Evolutionary conservation across 2,113 vertebrate species (phyloP), one percentile per base, ranked within the genome.

Genomic region (Sterrhoptilus dennistouni): DNA sequence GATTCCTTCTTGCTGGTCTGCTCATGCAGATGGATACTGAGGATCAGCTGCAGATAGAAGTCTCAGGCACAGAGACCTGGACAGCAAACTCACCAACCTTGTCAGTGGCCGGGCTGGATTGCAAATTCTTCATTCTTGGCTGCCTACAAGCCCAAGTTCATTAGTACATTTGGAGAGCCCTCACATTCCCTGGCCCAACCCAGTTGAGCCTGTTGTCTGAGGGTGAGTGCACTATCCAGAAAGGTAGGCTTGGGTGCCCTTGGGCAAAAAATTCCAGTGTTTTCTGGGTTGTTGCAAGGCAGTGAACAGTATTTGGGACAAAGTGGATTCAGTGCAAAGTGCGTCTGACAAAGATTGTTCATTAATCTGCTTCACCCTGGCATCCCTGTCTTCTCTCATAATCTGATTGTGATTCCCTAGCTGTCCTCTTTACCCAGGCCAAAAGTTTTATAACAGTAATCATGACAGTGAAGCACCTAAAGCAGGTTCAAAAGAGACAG

Each of bases 171-270:
- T 80, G 56, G 29, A 72, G 15, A 95, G 28, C 54, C 54, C 33
- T 94, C 56, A 33, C 31, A 36, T 94, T 90, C 14, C 36, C 59
- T 57, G 42, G 69, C 45, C 52, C 65, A 56, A n/a, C 33, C 50
- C 64, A 91, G 36, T 44, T 87, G 75, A 87, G 31, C 54, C 88
- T 53, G 11, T 63, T 74, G 40, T 68, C 61, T 85, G 66, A 52
- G 61, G 81, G 68, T 64, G 74, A 84, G 31, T 0, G 0, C 25
- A 4, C 19, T 40, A 53, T 18, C 25, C 61, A 80, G 42, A 88
- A 29, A 81, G 79, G 6, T 89, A 77, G 86, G 83, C 76, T 96
- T 83, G 60, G 16, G 44, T 93, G 64, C 80, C 94, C 89, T 86
- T 71, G 64, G 33, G 91, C 35, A 1, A 89, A 90, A 83, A 29